Evolutionary conservation across 2,113 vertebrate genomes (phyloP).

Genomic region (Aramus guarauna): DNA sequence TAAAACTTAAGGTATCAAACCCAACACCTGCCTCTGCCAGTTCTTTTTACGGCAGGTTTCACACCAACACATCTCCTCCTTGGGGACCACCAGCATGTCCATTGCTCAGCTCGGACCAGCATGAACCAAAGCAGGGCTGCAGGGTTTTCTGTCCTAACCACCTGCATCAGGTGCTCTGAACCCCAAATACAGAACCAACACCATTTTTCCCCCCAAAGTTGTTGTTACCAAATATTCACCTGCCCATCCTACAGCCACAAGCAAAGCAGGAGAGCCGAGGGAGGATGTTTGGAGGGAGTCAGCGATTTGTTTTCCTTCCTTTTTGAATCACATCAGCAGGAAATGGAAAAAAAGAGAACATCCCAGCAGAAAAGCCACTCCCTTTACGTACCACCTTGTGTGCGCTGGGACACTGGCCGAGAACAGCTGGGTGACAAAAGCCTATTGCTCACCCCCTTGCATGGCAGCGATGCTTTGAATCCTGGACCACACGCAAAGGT

Average conservation of each 20-base stretch:
- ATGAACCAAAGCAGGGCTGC: neutral
- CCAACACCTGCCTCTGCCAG: neutral
- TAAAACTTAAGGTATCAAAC: neutral
- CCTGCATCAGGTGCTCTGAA: neutral
- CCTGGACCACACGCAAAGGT: neutral
- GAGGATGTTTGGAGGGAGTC: neutral
- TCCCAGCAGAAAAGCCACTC: neutral
- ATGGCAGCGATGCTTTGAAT: neutral
- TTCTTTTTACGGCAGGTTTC: neutral
- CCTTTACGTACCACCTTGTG: fast-evolving
- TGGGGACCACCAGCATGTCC: neutral
- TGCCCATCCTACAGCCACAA: neutral
- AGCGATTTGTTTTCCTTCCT: neutral
- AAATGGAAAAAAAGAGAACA: neutral
- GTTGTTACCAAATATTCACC: neutral
- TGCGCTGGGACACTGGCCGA: fast-evolving
- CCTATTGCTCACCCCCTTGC: neutral
- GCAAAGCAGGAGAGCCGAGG: neutral
- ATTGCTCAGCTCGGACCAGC: fast-evolving
- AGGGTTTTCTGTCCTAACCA: neutral
- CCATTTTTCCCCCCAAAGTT: neutral
- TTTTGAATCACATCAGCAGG: neutral
- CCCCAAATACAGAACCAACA: neutral
- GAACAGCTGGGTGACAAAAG: neutral
- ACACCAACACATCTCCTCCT: neutral